Evolutionary conservation across 2,888 invertebrate species (phyloP).

Genomic region (Hymenopus coronatus): DNA sequence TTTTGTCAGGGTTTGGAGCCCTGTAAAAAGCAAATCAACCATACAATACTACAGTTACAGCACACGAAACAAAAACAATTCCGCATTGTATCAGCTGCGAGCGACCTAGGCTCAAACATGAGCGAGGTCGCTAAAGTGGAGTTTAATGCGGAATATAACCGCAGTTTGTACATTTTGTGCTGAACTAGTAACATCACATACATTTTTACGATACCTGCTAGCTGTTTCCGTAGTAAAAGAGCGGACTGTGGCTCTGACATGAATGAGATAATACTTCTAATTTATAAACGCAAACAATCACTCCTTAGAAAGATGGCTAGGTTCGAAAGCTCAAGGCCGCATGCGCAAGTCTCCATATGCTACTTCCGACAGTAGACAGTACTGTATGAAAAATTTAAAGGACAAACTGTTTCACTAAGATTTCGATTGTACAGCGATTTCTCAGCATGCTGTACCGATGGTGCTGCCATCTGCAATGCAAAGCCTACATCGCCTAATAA

Average conservation of each 20-base stretch:
- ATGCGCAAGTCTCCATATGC: constrained; percentile 34
- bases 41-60: not conserved
- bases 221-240: constrained; percentile 90
- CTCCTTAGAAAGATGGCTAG: constrained; percentile 36
- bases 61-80: not conserved
- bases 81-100: constrained; percentile 17
- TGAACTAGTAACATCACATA: not conserved
- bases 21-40: not conserved
- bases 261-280: constrained; percentile 52
- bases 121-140: constrained; percentile 24
- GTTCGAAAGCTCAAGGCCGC: constrained; percentile 35
- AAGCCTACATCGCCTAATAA: not conserved
- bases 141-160: not conserved
- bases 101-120: constrained; percentile 10
- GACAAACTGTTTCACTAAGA: not conserved
- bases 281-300: constrained; percentile 35
- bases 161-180: not conserved
- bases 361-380: constrained; percentile 29
- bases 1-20: not conserved
- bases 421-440: not conserved
- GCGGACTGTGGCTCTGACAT: constrained; percentile 96
- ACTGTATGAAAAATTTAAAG: constrained; percentile 18
- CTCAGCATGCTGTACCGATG: not conserved
- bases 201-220: constrained; percentile 69
- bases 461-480: not conserved